phyloP scores from a whole-genome alignment of 1,140 invertebrate genomes.

The Gonatopus flavifemur region DNA sequence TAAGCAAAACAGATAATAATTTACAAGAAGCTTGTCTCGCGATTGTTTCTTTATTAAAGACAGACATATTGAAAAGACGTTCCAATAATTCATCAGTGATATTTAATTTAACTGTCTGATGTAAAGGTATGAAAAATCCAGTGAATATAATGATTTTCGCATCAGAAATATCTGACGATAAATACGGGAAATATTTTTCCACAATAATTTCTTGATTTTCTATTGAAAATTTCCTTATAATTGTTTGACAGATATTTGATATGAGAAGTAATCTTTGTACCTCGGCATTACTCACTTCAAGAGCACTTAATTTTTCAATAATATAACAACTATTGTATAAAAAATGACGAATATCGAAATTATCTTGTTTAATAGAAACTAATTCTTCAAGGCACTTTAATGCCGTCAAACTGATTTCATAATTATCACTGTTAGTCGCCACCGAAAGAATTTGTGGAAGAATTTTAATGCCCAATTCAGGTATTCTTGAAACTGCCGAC shows the following conservation, averaged over 20 bases:
- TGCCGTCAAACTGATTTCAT: constrained; percentile 26
- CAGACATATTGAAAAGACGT: constrained; percentile 27
- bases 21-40: constrained; percentile 23
- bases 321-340: constrained; percentile 34
- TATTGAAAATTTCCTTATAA: constrained; percentile 29
- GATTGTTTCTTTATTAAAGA: constrained; percentile 11
- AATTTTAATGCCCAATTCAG: constrained; percentile 32
- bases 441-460: constrained; percentile 40
- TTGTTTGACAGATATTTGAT: constrained; percentile 31
- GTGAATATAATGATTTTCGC: constrained; percentile 27
- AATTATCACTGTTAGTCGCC: constrained; percentile 15
- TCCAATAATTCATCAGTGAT: constrained; percentile 21
- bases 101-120: constrained; percentile 20
- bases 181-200: constrained; percentile 17
- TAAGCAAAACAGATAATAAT: constrained; percentile 35
- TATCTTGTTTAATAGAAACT: constrained; percentile 17
- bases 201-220: constrained; percentile 20
- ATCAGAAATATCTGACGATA: constrained; percentile 23
- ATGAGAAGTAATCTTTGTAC: constrained; percentile 26
- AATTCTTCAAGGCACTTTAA: constrained; percentile 39
- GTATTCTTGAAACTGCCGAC: constrained; percentile 33
- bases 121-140: constrained; percentile 35
- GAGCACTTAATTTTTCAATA: constrained; percentile 35
- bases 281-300: constrained; percentile 9
- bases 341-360: constrained; percentile 39